Percentiles rank a stretch among this genome's conserved stretches.
These are phyloP conservation scores for Mus spicilegus DNA, from an alignment of 2,113 vertebrate species.

Conservation along the genomic window DNA sequence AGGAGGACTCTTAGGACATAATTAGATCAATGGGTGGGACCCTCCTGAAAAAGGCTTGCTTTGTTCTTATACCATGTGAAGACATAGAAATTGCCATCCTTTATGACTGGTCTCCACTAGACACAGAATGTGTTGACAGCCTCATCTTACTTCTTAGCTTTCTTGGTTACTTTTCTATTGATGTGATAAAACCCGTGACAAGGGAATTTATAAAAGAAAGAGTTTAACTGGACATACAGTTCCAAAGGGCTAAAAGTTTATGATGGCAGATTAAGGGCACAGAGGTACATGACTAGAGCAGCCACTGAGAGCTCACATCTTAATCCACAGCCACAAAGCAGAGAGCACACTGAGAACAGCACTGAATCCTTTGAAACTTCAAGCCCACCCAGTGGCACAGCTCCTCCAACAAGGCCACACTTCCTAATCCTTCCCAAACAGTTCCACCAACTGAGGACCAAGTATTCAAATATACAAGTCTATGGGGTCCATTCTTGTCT, in stretches of 20 bases:
- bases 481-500: background rate
- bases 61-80: background rate
- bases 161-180: background rate
- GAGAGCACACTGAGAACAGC: background rate
- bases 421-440: background rate
- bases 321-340: background rate
- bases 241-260: background rate
- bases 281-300: background rate
- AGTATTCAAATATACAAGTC: background rate
- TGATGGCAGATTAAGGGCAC: background rate
- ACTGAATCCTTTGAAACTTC: background rate
- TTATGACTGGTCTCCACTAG: background rate
- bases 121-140: background rate
- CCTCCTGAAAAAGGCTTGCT: background rate
- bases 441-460: background rate
- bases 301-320: background rate
- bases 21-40: background rate
- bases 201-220: background rate
- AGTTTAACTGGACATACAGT: background rate
- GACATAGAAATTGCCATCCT: background rate
- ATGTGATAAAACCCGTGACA: background rate
- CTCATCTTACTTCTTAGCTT: background rate
- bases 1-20: background rate
- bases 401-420: background rate
- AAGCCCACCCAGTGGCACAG: background rate